Evolutionary conservation across 2,888 invertebrate genomes (phyloP), one percentile per base, ranked within the genome.

Genomic region (Trichopoda pennipes): DNA sequence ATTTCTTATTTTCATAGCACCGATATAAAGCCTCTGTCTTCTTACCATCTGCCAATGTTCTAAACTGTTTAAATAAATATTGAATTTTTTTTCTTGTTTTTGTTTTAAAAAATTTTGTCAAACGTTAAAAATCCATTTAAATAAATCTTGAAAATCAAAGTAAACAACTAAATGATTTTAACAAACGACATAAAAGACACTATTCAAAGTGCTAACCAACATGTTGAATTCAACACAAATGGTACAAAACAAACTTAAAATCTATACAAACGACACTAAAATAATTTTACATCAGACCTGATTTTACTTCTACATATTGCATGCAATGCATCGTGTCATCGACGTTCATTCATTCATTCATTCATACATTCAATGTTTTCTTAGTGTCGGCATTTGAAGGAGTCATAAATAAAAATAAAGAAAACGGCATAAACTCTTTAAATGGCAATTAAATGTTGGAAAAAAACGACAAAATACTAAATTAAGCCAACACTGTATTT

Each of bases 401-500:
- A 70, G 68, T 79, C 80, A 80, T 75, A 70, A 80, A 76, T 76
- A 76, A 69, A 75, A 73, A 44, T 38, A 75, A 79, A 79, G 61
- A 77, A 77, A 78, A 74, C 74, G 66, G 61, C 70, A 70, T 70
- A 81, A 78, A 82, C 69, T 74, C 70, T 77, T 80, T 66, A 77
- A 82, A 77, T 84, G 76, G 77, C 80, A 84, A 82, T 76, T 77
- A 82, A 77, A 76, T 84, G 74, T 78, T 69, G 21, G 14, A 49
- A 6, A 17, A 73, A 53, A 58, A 81, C 77, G 61, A 77, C 81
- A 81, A 77, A 61, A 81, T 81, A 72, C 74, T 80, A 70, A 84
- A 83, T 77, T 81, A 73, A 86, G 87, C 87, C 88, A 88, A 88
- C 87, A 88, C 86, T 85, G 86, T 47, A 69, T 87, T 86, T 55